A percentile compares a stretch with the other conserved stretches of the same genome.
These are phyloP conservation scores for Hyperoodon ampullatus DNA, from an alignment of 2,113 vertebrate genomes.

Conservation along the genomic window DNA sequence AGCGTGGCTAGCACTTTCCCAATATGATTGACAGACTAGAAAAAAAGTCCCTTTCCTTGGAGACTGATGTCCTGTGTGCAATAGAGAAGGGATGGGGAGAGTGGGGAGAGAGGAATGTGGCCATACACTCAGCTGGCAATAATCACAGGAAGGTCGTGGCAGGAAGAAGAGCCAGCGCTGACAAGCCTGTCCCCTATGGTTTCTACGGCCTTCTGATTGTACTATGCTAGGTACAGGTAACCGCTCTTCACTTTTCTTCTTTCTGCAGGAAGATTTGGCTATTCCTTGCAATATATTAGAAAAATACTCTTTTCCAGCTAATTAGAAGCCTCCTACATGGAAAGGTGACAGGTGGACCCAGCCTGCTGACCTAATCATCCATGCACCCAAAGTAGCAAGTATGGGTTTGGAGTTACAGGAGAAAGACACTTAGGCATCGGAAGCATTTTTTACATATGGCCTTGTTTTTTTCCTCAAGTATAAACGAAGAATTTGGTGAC, in stretches of 20 bases:
- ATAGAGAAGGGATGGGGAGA: constrained; percentile 70
- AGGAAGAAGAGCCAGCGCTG: constrained; percentile 81
- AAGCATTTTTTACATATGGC: constrained; percentile 81
- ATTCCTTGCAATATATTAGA: constrained; percentile 88
- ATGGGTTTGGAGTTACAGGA: constrained; percentile 73
- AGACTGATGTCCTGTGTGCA: constrained; percentile 87
- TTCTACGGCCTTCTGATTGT: constrained; percentile 87
- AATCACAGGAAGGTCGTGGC: constrained; percentile 81
- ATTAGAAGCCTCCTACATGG: constrained; percentile 83
- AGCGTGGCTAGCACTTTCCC: constrained; percentile 79
- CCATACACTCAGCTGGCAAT: constrained; percentile 79
- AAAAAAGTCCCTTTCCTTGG: constrained; percentile 82
- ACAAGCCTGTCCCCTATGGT: constrained; percentile 82
- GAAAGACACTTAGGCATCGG: constrained; percentile 77
- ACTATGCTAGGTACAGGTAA: constrained; percentile 87
- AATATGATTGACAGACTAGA: constrained; percentile 79
- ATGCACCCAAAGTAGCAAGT: constrained; percentile 78
- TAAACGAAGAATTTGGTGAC: constrained; percentile 65
- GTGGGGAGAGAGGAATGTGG: constrained; percentile 65
- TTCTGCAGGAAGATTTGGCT: constrained; percentile 85
- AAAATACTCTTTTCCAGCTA: constrained; percentile 88
- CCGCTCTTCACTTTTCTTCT: constrained; percentile 77
- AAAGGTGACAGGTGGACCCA: constrained; percentile 80
- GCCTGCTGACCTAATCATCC: constrained; percentile 72
- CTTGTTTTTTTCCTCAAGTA: constrained; percentile 78